phyloP scores from a whole-genome alignment of 1,140 invertebrate genomes.

The Drosophila varians region DNA sequence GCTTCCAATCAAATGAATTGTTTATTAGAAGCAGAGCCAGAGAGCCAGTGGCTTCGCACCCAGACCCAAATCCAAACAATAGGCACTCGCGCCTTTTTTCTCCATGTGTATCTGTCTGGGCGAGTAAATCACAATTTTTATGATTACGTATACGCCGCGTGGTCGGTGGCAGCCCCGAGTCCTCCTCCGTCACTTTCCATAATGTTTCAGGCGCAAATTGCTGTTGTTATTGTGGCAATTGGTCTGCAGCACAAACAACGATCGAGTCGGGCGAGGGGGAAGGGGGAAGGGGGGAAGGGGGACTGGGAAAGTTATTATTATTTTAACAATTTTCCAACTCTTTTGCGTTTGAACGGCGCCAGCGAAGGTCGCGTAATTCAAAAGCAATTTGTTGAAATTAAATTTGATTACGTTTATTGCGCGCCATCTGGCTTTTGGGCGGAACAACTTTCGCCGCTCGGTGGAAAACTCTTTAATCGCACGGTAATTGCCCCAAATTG shows the following conservation, averaged over 20 bases:
- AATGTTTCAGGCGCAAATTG: conserved; percentile 64
- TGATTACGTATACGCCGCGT: conserved; percentile 63
- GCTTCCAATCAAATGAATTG: conserved; percentile 72
- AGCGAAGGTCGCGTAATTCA: conserved; percentile 78
- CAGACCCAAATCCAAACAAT: background rate
- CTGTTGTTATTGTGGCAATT: conserved; percentile 77
- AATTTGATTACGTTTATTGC: conserved; percentile 79
- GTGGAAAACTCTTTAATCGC: conserved; percentile 67
- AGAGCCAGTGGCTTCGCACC: background rate
- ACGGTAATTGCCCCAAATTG: conserved; percentile 70
- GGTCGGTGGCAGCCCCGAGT: conserved; percentile 7
- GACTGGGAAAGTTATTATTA: conserved; percentile 70
- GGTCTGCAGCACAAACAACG: conserved; percentile 39
- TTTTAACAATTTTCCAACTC: conserved; percentile 78
- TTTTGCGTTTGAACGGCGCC: conserved; percentile 68
- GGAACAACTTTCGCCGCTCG: conserved; percentile 33
- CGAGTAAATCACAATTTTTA: conserved; percentile 71
- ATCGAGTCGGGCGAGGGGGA: conserved; percentile 5
- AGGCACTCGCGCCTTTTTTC: background rate
- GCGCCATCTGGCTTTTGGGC: conserved; percentile 32
- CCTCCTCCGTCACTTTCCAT: conserved; percentile 36
- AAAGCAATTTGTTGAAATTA: conserved; percentile 81
- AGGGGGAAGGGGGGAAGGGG: background rate
- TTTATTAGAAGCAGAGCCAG: conserved; percentile 47
- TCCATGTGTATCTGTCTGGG: conserved; percentile 17